Conservation (phyloP, 2,113 vertebrate species). For the Leptobrachium ailaonicum region DNA sequence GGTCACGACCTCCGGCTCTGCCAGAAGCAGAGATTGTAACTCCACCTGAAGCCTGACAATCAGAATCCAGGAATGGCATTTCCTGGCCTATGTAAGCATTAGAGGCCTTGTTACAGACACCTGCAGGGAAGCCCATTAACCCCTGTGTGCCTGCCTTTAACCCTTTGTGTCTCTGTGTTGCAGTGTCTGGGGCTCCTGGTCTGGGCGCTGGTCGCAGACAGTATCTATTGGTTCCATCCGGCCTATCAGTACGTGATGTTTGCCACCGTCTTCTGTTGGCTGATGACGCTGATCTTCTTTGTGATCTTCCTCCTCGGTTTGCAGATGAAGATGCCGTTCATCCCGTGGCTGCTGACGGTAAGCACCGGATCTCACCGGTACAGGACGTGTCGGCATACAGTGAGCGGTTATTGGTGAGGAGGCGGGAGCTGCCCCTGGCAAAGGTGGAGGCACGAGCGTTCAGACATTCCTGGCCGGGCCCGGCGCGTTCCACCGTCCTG, state of each 20-base stretch:
- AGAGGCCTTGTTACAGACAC: too few species aligned
- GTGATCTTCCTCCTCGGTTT: slow-evolving; percentile 71
- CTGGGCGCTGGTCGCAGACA: slow-evolving; percentile 81
- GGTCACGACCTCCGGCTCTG: too few species aligned
- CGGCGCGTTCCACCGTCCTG: too few species aligned
- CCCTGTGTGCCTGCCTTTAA: too few species aligned
- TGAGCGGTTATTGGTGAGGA: too few species aligned
- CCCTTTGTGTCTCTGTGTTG: not conserved
- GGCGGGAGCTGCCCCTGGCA: not conserved
- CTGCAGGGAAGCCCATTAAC: too few species aligned
- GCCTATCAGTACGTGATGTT: slow-evolving; percentile 90
- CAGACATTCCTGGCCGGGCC: not conserved
- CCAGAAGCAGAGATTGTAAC: too few species aligned
- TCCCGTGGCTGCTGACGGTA: slow-evolving; percentile 86
- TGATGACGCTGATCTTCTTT: slow-evolving; percentile 80
- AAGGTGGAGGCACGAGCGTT: not conserved
- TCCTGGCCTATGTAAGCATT: too few species aligned
- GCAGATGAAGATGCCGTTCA: slow-evolving; percentile 59
- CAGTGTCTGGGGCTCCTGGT: slow-evolving; percentile 83
- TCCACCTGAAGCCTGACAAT: too few species aligned
- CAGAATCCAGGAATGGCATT: too few species aligned
- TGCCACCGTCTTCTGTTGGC: slow-evolving; percentile 85
- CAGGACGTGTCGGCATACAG: too few species aligned
- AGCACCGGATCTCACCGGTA: slow-evolving; percentile 49
- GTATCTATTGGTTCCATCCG: slow-evolving; percentile 29